These are phyloP conservation scores for Hylaeus volcanicus DNA, from an alignment of 1,140 invertebrate genomes.

Conservation along the genomic window DNA sequence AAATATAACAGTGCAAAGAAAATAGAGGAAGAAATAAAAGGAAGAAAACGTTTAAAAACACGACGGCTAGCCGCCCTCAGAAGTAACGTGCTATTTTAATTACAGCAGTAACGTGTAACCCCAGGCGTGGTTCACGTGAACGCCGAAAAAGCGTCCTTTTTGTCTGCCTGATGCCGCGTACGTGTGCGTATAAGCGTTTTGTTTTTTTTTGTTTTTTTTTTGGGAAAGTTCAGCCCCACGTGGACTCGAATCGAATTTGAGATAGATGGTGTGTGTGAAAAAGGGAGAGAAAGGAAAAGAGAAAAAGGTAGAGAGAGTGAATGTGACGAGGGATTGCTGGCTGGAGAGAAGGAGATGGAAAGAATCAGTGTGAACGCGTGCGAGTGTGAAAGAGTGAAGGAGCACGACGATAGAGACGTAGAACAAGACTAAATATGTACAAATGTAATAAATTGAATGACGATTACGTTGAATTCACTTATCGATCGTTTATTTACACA, in stretches of 20 bases:
- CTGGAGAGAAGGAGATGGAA: background rate
- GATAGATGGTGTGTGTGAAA: background rate
- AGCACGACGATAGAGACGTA: conserved; percentile 48
- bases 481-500: conserved; percentile 18
- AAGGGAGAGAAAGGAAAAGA: background rate
- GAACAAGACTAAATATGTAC: conserved; percentile 69
- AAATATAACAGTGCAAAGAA: background rate
- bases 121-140: conserved; percentile 19
- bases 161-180: conserved; percentile 49
- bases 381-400: conserved; percentile 11
- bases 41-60: background rate
- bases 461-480: conserved; percentile 71
- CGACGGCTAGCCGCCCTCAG: conserved; percentile 4
- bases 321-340: background rate
- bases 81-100: conserved; percentile 62
- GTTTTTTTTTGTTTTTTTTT: background rate
- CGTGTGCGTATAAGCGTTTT: conserved; percentile 31
- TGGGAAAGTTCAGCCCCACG: background rate
- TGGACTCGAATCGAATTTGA: conserved; percentile 6
- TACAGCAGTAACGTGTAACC: conserved; percentile 36
- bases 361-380: conserved; percentile 13
- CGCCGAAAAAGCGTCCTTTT: conserved; percentile 46
- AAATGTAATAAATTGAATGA: conserved; percentile 78
- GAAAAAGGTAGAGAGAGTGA: background rate
- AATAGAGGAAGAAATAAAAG: background rate